These are phyloP conservation scores for Valencia hispanica DNA, from an alignment of 2,797 vertebrate genomes.

Conservation along the genomic window DNA sequence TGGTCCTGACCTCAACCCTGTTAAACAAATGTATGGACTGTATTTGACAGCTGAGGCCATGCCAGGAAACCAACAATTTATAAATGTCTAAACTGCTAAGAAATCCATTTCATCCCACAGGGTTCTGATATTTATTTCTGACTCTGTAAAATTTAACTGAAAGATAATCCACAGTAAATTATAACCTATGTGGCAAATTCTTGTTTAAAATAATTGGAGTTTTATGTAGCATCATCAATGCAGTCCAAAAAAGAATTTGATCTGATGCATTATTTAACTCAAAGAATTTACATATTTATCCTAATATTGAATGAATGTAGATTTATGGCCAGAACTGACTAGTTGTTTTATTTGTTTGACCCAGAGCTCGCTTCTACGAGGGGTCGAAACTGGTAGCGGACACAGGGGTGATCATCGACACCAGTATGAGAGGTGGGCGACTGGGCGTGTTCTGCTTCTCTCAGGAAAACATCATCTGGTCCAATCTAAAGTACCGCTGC, in stretches of 20 bases:
- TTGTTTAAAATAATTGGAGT: neutral
- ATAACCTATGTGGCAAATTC: neutral
- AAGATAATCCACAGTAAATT: neutral
- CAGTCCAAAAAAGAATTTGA: neutral
- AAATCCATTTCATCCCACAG: too few species aligned
- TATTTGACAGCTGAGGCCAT: neutral
- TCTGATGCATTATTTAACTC: neutral
- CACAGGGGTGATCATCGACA: slow-evolving; percentile 92
- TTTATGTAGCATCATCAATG: too few species aligned
- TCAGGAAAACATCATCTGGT: slow-evolving; percentile 99
- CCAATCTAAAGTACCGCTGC: slow-evolving; percentile 97
- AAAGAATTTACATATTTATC: neutral
- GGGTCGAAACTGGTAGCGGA: slow-evolving; percentile 93
- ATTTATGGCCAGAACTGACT: neutral
- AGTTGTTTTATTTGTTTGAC: slow-evolving; percentile 19
- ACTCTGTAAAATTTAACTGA: neutral
- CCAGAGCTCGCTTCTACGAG: slow-evolving; percentile 94
- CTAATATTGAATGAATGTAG: neutral
- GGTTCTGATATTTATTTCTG: too few species aligned
- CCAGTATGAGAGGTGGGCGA: slow-evolving; percentile 96
- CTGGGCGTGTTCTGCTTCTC: slow-evolving; percentile 99
- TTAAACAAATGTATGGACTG: neutral
- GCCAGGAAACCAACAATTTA: neutral
- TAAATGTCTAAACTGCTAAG: too few species aligned
- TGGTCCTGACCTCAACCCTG: neutral